Evolutionary conservation across 2,113 vertebrate genomes (phyloP).

Genomic region (Podarcis muralis): DNA sequence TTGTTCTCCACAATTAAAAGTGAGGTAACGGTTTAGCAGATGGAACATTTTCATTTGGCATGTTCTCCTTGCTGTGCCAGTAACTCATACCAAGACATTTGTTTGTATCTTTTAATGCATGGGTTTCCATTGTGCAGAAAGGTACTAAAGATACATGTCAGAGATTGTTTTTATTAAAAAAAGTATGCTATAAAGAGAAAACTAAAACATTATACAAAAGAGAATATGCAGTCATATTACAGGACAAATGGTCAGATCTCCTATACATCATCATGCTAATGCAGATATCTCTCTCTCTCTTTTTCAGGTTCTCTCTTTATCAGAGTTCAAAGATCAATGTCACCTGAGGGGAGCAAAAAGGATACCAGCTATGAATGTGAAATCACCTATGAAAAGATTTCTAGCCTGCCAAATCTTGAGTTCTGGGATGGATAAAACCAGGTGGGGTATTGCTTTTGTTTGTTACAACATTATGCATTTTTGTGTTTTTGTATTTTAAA

Average conservation of each 20-base stretch:
- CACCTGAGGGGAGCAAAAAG: background rate
- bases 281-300: too few species aligned
- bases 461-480: too few species aligned
- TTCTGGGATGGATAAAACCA: background rate
- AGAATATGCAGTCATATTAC: too few species aligned
- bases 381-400: background rate
- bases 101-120: background rate
- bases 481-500: too few species aligned
- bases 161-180: background rate
- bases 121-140: background rate
- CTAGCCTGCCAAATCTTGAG: background rate
- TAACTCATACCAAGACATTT: background rate
- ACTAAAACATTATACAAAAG: too few species aligned
- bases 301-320: too few species aligned
- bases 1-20: constrained; percentile 17
- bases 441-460: too few species aligned
- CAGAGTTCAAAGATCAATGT: too few species aligned
- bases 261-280: too few species aligned
- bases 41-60: background rate
- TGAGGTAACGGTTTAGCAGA: constrained; percentile 7
- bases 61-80: background rate
- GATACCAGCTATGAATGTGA: background rate
- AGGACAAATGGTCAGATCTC: too few species aligned
- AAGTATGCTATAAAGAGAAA: too few species aligned
- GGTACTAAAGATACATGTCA: background rate